Evolutionary conservation across 2,888 invertebrate species (phyloP).

Genomic region (Homarus gammarus): DNA sequence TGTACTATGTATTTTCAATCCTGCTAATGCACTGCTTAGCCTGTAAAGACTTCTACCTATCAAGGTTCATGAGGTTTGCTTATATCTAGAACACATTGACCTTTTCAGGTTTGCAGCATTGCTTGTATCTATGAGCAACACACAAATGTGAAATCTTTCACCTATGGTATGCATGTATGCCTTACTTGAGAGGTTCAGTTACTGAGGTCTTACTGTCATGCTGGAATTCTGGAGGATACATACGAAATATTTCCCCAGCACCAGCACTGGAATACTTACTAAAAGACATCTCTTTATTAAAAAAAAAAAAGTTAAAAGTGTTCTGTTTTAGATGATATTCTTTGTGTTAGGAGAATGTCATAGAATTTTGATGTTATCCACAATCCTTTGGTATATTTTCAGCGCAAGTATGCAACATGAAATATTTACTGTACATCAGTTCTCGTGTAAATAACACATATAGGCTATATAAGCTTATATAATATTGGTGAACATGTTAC

Average conservation of each 20-base stretch:
- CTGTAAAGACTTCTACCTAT: constrained; percentile 27
- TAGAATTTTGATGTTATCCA: constrained; percentile 44
- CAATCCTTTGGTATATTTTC: constrained; percentile 48
- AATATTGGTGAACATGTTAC: constrained; percentile 37
- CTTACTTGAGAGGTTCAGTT: constrained; percentile 42
- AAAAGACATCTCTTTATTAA: too few relatives aligned
- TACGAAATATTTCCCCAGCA: constrained; percentile 15
- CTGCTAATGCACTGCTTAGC: constrained; percentile 1
- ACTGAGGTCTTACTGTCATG: constrained; percentile 27
- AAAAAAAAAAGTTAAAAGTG: constrained; percentile 9
- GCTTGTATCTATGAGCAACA: constrained; percentile 20
- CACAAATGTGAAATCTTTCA: constrained; percentile 21
- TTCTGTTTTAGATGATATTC: constrained; percentile 32
- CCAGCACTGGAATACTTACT: neutral
- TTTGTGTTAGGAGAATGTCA: constrained; percentile 33
- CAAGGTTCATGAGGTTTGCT: constrained; percentile 29
- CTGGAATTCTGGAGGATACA: neutral
- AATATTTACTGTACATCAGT: constrained; percentile 36
- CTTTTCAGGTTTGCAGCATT: constrained; percentile 12
- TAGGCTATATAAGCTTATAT: constrained; percentile 47
- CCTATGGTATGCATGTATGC: constrained; percentile 47
- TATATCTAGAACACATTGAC: constrained; percentile 7
- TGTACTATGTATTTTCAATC: neutral
- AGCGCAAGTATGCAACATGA: constrained; percentile 36
- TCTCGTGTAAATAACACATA: constrained; percentile 57